Evolutionary conservation across 2,113 vertebrate species (phyloP).

Genomic region (Chlamydotis undulata): DNA sequence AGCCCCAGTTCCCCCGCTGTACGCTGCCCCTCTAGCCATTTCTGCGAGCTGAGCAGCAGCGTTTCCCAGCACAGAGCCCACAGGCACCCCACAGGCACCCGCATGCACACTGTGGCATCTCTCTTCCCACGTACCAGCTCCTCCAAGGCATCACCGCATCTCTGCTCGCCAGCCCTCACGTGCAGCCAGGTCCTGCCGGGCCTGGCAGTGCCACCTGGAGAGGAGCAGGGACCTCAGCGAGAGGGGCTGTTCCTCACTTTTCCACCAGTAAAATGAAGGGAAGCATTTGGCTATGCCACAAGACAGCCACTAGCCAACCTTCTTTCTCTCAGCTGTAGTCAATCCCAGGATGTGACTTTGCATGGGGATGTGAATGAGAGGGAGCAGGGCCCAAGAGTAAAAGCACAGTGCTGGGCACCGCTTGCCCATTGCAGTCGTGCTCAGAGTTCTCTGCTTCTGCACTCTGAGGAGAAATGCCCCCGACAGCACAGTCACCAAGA

Average conservation of each 20-base stretch:
- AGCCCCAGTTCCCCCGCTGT: neutral
- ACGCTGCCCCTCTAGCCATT: too few relatives aligned
- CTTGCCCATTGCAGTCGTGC: neutral
- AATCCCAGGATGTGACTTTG: neutral
- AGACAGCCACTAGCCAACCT: neutral
- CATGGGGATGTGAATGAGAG: neutral
- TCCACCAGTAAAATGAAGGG: neutral
- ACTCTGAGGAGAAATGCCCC: neutral
- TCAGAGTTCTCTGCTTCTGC: neutral
- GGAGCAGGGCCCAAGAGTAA: neutral
- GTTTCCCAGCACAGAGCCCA: neutral
- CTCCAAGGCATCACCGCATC: accelerated
- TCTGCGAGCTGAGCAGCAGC: neutral
- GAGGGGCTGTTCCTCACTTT: neutral
- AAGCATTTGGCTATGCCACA: neutral
- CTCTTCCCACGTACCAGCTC: neutral
- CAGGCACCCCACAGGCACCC: neutral
- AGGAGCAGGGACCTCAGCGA: neutral
- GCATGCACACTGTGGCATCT: accelerated
- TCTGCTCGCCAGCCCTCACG: accelerated
- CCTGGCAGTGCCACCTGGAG: neutral
- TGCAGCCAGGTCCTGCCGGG: neutral
- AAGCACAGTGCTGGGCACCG: neutral
- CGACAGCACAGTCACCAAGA: neutral
- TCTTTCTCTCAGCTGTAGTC: neutral